Percentiles rank a stretch among this genome's conserved stretches.
Conservation (phyloP, 2,888 invertebrate species). For the Apamea monoglypha region DNA sequence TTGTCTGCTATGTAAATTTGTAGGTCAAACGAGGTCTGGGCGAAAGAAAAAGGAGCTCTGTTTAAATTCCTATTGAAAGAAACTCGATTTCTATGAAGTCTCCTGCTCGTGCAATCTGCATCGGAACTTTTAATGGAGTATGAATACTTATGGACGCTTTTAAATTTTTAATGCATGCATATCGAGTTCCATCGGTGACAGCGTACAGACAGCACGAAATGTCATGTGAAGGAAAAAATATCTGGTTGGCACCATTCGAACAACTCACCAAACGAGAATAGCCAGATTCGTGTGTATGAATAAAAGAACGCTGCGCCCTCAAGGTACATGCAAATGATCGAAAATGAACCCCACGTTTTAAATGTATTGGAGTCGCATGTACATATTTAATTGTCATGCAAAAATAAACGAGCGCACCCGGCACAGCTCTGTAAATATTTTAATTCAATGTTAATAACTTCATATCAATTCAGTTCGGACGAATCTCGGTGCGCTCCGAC, state of each 20-base stretch:
- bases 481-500: slow-evolving; percentile 70
- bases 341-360: slow-evolving; percentile 76
- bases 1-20: slow-evolving; percentile 76
- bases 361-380: slow-evolving; percentile 73
- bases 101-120: slow-evolving; percentile 52
- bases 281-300: slow-evolving; percentile 84
- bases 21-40: slow-evolving; percentile 73
- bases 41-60: slow-evolving; percentile 66
- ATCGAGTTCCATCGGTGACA: slow-evolving; percentile 70
- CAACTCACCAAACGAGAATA: slow-evolving; percentile 84
- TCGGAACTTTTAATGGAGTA: slow-evolving; percentile 62
- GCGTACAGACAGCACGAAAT: slow-evolving; percentile 71
- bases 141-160: slow-evolving; percentile 67
- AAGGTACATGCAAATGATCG: slow-evolving; percentile 81
- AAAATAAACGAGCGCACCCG: slow-evolving; percentile 82
- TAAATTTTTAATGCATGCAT: slow-evolving; percentile 69
- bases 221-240: slow-evolving; percentile 76
- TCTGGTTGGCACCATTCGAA: slow-evolving; percentile 81
- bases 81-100: slow-evolving; percentile 65
- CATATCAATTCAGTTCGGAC: slow-evolving; percentile 76
- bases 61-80: slow-evolving; percentile 65
- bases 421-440: slow-evolving; percentile 82
- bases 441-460: slow-evolving; percentile 86
- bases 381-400: slow-evolving; percentile 86
- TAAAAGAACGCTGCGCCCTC: slow-evolving; percentile 82